These are phyloP conservation scores for Sepioteuthis lessoniana DNA, from an alignment of 2,888 invertebrate species.

Conservation along the genomic window DNA sequence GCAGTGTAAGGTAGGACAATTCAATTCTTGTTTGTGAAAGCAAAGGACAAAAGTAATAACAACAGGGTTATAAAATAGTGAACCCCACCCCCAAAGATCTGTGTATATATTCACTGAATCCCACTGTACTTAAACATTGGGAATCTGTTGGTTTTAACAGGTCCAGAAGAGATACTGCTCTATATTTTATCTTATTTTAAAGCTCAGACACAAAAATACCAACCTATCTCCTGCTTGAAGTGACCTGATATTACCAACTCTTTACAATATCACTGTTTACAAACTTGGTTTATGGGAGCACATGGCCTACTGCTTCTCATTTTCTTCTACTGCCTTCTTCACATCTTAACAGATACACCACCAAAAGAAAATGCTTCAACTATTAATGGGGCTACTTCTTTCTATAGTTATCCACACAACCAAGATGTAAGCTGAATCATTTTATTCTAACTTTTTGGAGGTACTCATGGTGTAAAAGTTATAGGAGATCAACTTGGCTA, in stretches of 20 bases:
- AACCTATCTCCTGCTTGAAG: background rate
- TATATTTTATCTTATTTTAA: background rate
- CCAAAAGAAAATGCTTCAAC: too few species aligned
- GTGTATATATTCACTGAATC: background rate
- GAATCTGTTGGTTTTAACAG: background rate
- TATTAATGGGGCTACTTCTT: too few species aligned
- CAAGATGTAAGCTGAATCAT: background rate
- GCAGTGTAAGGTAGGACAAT: background rate
- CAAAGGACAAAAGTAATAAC: background rate
- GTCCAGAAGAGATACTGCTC: background rate
- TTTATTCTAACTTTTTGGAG: background rate
- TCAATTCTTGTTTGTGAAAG: background rate
- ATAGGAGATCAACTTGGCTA: too few species aligned
- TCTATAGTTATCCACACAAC: background rate
- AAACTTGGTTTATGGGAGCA: background rate
- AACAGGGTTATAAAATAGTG: background rate
- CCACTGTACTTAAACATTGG: background rate
- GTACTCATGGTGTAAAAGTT: too few species aligned
- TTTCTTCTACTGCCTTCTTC: too few species aligned
- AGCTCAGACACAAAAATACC: background rate
- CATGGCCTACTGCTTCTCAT: too few species aligned
- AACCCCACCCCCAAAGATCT: background rate
- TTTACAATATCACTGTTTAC: background rate
- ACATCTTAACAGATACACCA: too few species aligned
- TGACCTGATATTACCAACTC: background rate